A percentile compares a stretch with the other conserved stretches of the same genome.
These are phyloP conservation scores for Stenichneumon culpator DNA, from an alignment of 2,888 invertebrate species.

Conservation along the genomic window DNA sequence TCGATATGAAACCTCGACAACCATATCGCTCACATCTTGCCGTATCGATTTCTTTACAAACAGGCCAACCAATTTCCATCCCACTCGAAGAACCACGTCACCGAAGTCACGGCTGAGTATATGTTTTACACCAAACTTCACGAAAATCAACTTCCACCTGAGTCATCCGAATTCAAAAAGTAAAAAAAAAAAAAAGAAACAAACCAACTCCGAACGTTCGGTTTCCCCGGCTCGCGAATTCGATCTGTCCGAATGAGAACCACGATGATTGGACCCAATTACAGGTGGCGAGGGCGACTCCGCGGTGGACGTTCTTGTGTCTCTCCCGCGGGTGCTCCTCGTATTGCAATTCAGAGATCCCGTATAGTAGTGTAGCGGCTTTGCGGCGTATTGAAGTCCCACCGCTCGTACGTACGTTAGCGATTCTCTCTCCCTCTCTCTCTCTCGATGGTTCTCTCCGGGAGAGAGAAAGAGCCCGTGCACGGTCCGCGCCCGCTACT, in stretches of 20 bases:
- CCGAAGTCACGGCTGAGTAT: too few relatives aligned
- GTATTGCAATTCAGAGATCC: slow-evolving; percentile 74
- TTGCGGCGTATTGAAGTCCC: slow-evolving; percentile 10
- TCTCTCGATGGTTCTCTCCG: neutral
- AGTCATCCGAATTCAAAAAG: neutral
- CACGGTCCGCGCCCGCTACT: slow-evolving; percentile 72
- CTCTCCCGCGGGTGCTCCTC: slow-evolving; percentile 67
- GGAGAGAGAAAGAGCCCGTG: slow-evolving; percentile 6
- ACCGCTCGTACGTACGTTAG: slow-evolving; percentile 45
- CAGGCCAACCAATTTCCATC: too few relatives aligned
- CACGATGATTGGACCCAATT: slow-evolving; percentile 83
- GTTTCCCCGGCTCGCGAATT: neutral
- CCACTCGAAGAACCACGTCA: too few relatives aligned
- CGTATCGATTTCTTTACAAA: too few relatives aligned
- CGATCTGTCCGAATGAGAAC: slow-evolving; percentile 76
- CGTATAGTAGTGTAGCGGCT: slow-evolving; percentile 60
- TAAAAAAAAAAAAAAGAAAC: neutral
- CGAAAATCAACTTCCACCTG: neutral
- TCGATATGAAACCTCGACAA: too few relatives aligned
- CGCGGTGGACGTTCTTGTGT: slow-evolving; percentile 79
- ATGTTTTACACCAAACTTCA: too few relatives aligned
- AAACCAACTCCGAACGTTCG: neutral
- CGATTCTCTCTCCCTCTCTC: slow-evolving; percentile 26
- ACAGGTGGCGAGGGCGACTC: slow-evolving; percentile 82
- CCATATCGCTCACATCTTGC: too few relatives aligned